Evolutionary conservation across 2,888 invertebrate species (phyloP).

Genomic region (Augochlorella aurata): DNA sequence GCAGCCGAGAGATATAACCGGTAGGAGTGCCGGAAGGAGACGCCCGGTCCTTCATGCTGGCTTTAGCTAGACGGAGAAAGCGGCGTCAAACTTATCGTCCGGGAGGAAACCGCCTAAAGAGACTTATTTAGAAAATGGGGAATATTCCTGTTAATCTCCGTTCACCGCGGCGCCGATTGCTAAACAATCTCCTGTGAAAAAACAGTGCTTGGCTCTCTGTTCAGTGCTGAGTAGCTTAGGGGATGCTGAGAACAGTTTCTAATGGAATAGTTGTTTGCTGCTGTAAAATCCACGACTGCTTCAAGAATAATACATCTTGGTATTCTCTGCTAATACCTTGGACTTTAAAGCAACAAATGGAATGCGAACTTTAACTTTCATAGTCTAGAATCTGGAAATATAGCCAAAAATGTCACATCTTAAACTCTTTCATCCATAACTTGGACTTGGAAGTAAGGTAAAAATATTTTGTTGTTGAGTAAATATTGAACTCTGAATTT

Average conservation of each 20-base stretch:
- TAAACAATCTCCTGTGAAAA: neutral
- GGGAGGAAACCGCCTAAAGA: constrained; percentile 62
- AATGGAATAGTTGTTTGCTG: neutral
- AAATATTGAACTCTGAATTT: too few relatives aligned
- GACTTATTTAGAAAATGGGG: constrained; percentile 72
- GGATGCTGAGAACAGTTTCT: neutral
- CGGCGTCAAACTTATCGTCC: constrained; percentile 71
- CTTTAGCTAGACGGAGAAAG: constrained; percentile 48
- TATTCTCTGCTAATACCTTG: too few relatives aligned
- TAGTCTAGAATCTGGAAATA: too few relatives aligned
- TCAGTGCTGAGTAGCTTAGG: neutral
- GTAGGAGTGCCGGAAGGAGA: constrained; percentile 76
- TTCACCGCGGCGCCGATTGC: neutral
- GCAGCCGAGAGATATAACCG: constrained; percentile 71
- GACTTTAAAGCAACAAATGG: too few relatives aligned
- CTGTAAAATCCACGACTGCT: too few relatives aligned
- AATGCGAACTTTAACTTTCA: too few relatives aligned
- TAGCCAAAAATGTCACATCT: too few relatives aligned
- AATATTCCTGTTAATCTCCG: constrained; percentile 60
- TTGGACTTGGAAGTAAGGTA: neutral
- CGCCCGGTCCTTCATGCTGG: constrained; percentile 66
- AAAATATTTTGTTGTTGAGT: too few relatives aligned
- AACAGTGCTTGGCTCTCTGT: neutral
- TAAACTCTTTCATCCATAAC: neutral
- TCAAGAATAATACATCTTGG: too few relatives aligned